Conservation (phyloP, 2,888 invertebrate genomes). For the Cryptocephalus primarius region DNA sequence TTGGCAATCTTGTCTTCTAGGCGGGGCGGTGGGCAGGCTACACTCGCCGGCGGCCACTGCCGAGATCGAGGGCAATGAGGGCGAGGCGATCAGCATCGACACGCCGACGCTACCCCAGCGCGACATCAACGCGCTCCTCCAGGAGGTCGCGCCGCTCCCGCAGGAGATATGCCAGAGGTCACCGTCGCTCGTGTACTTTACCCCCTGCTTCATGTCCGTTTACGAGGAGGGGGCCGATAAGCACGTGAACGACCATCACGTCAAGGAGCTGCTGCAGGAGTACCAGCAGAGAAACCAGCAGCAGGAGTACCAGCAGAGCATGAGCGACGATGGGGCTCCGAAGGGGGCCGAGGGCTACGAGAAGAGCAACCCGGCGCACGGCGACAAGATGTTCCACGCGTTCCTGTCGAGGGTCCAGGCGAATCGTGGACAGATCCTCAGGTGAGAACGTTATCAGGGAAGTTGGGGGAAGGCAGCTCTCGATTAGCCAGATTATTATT, state of each 20-base stretch:
- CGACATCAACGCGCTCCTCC: conserved; percentile 59
- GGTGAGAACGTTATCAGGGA: conserved; percentile 50
- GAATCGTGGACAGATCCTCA: conserved; percentile 72
- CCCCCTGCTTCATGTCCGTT: conserved; percentile 47
- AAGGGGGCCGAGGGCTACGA: conserved; percentile 61
- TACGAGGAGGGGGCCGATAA: conserved; percentile 41
- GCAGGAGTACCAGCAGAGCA: conserved; percentile 15
- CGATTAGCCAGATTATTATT: no score
- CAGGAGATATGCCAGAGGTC: conserved; percentile 30
- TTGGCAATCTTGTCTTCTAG: no score
- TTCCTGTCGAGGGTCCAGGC: conserved; percentile 61
- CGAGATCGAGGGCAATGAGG: conserved; percentile 75
- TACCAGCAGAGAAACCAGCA: conserved; percentile 39
- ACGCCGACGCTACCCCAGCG: conserved; percentile 60
- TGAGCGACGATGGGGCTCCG: conserved; percentile 23
- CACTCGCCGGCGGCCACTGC: conserved; percentile 55
- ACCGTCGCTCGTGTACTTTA: conserved; percentile 32
- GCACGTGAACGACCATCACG: conserved; percentile 36
- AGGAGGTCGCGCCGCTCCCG: conserved; percentile 48
- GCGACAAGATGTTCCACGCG: conserved; percentile 71
- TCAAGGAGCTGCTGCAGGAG: conserved; percentile 49
- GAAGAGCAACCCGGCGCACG: conserved; percentile 66
- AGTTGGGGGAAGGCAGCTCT: no score
- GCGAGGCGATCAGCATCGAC: conserved; percentile 66
- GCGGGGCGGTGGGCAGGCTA: conserved; percentile 46